Evolutionary conservation across 2,888 invertebrate species (phyloP).

Genomic region (Drosophila aldrichi): DNA sequence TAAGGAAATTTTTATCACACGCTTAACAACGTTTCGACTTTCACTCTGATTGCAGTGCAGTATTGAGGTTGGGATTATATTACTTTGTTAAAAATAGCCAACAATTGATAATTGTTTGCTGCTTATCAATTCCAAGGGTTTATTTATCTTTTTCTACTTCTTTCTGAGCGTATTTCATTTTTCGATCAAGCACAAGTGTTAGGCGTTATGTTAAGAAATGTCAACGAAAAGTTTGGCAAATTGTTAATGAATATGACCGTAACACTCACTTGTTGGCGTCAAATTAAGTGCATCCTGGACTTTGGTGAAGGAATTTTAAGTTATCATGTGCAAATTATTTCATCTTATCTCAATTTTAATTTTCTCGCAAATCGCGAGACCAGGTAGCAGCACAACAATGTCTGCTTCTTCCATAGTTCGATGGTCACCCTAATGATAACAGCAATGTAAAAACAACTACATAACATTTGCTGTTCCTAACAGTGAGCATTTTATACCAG

Average conservation of each 20-base stretch:
- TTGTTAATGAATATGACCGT: conserved; percentile 4
- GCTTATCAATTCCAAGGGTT: conserved; percentile 14
- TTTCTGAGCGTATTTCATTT: conserved; percentile 27
- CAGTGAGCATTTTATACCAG: not conserved
- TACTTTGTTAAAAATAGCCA: not conserved
- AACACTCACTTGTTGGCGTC: conserved; percentile 34
- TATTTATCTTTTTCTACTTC: conserved; percentile 29
- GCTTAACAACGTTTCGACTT: conserved; percentile 15
- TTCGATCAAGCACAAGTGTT: conserved; percentile 41
- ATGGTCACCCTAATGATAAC: conserved; percentile 32
- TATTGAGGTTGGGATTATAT: not conserved
- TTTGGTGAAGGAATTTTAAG: conserved; percentile 14
- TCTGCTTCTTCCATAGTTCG: conserved; percentile 24
- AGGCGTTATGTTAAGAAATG: conserved; percentile 35
- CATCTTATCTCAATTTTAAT: conserved; percentile 41
- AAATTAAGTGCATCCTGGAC: conserved; percentile 13
- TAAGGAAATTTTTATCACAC: conserved; percentile 39
- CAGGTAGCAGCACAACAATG: conserved; percentile 36
- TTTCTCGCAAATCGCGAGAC: conserved; percentile 48
- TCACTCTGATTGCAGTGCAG: conserved; percentile 21
- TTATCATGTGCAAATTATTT: conserved; percentile 29
- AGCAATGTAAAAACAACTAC: not conserved
- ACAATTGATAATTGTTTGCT: conserved; percentile 5
- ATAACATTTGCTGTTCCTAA: conserved; percentile 10
- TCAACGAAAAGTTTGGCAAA: conserved; percentile 5